Conservation (phyloP, 2,113 vertebrate species). For the Panurus biarmicus region DNA sequence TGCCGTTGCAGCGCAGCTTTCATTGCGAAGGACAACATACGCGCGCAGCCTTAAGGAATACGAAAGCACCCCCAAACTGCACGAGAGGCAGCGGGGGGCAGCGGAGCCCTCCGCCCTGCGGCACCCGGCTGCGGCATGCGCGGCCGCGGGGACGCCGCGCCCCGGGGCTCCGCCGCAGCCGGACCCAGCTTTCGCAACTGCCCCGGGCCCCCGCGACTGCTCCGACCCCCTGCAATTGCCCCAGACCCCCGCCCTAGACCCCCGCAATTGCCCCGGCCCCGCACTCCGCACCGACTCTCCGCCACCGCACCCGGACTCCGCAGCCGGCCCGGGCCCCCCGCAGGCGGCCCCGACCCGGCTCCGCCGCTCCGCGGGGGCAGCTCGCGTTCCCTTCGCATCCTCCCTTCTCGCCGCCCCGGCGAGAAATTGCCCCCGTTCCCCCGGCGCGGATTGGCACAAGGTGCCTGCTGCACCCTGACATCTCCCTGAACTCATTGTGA, state of each 20-base stretch:
- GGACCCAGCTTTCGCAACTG: not conserved
- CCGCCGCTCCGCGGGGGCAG: not conserved
- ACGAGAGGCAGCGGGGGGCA: not conserved
- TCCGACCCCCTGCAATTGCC: not conserved
- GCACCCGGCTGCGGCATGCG: not conserved
- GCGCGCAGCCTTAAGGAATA: not conserved
- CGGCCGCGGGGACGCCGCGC: not conserved
- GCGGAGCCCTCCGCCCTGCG: not conserved
- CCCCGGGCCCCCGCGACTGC: not conserved
- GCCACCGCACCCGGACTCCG: not conserved
- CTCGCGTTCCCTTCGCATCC: not conserved
- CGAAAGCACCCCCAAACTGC: not conserved
- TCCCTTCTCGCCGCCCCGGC: not conserved
- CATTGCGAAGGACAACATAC: not conserved
- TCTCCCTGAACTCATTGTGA: slow-evolving; percentile 55
- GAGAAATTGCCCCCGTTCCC: not conserved
- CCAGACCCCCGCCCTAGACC: not conserved
- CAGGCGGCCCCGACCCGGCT: not conserved
- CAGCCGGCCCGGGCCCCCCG: not conserved
- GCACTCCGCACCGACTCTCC: not conserved
- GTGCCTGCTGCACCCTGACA: slow-evolving; percentile 48
- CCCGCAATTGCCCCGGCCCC: not conserved
- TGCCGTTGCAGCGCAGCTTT: not conserved
- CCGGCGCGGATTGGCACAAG: slow-evolving; percentile 23
- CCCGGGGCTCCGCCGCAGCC: not conserved